Conservation (phyloP, 2,113 vertebrate genomes). For the Macroglossus sobrinus region DNA sequence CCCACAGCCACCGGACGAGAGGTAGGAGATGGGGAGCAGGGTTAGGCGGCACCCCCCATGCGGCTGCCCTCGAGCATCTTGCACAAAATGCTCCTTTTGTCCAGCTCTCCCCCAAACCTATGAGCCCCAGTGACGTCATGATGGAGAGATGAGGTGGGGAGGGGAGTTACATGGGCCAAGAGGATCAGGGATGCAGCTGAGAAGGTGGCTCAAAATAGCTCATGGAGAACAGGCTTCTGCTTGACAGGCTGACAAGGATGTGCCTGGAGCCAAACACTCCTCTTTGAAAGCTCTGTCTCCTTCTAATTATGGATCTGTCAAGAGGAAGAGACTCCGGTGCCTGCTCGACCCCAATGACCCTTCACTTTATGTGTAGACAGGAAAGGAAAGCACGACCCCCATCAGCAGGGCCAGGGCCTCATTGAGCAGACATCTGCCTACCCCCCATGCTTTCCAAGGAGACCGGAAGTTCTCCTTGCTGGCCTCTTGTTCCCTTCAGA, state of each 20-base stretch:
- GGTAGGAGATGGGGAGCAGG: neutral
- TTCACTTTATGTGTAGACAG: neutral
- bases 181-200: constrained; percentile 76
- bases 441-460: neutral
- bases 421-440: neutral
- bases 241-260: constrained; percentile 73
- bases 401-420: constrained; percentile 16
- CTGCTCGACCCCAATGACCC: constrained; percentile 54
- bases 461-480: neutral
- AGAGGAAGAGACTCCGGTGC: constrained; percentile 46
- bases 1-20: neutral
- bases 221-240: constrained; percentile 55
- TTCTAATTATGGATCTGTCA: constrained; percentile 66
- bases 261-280: constrained; percentile 63
- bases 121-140: constrained; percentile 71
- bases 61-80: neutral
- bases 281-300: constrained; percentile 73
- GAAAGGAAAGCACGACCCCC: neutral
- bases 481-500: neutral
- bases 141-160: neutral
- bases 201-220: constrained; percentile 80
- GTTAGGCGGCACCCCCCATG: neutral
- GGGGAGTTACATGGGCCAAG: constrained; percentile 56
- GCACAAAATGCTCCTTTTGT: constrained; percentile 55
- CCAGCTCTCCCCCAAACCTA: neutral